Evolutionary conservation across 2,888 invertebrate genomes (phyloP).

Genomic region (Copidosoma aretas): DNA sequence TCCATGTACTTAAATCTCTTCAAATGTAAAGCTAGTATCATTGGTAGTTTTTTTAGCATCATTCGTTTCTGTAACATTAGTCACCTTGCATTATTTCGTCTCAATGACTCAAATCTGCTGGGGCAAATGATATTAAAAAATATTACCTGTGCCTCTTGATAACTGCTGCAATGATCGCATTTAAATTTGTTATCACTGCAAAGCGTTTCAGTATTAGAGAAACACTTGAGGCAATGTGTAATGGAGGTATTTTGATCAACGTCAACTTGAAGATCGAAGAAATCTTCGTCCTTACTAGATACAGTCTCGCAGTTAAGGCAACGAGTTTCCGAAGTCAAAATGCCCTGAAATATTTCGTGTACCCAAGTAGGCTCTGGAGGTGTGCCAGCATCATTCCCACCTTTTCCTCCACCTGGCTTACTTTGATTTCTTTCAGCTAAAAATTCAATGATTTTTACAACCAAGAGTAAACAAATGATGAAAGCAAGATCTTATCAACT

Average conservation of each 20-base stretch:
- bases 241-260: conserved; percentile 99
- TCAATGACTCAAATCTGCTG: background rate
- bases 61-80: conserved; percentile 77
- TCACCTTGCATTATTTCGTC: background rate
- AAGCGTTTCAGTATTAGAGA: conserved; percentile 97
- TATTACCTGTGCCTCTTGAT: conserved; percentile 93
- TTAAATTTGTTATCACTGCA: conserved; percentile 99
- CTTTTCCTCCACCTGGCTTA: conserved; percentile 65
- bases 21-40: conserved; percentile 95
- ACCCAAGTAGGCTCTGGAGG: conserved; percentile 95
- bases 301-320: conserved; percentile 99
- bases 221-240: conserved; percentile 96
- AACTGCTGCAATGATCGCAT: conserved; percentile 98
- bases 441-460: conserved; percentile 43
- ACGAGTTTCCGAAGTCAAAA: conserved; percentile 97
- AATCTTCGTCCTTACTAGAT: conserved; percentile 99
- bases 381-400: conserved; percentile 67
- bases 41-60: conserved; percentile 97
- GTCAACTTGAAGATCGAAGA: conserved; percentile 98
- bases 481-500: conserved; percentile 51
- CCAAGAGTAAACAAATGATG: no score
- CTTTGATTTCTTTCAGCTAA: conserved; percentile 79
- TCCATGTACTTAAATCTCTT: conserved; percentile 99
- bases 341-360: conserved; percentile 99
- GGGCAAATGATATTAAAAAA: conserved; percentile 12